Evolutionary conservation across 2,797 vertebrate genomes (phyloP), one percentile per base, ranked within the genome.

Genomic region (Semaprochilodus insignis): DNA sequence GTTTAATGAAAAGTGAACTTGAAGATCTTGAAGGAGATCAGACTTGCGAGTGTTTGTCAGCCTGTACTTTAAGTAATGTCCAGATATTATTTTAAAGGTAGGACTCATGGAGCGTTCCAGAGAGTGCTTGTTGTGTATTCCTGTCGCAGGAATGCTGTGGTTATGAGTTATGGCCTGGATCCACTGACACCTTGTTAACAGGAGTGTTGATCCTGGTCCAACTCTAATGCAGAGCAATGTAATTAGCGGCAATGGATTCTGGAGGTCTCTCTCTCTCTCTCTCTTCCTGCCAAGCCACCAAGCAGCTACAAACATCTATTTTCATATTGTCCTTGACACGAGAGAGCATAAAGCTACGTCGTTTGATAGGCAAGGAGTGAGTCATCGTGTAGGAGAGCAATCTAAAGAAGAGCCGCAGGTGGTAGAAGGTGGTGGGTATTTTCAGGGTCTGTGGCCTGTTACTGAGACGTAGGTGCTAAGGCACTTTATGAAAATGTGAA

Each of bases 161-260:
- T 67, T 25, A 34, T 48, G 71, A 83, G 23, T 57, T 66, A 78
- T 36, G 15, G 34, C 25, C 25, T 40, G 54, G n/a, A 51, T 44
- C 44, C 7, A 4, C 25, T 70, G 48, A 15, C 63, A 25, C 52
- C 40, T 23, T 87, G 85, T 84, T 88, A 74, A 83, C 86, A 71
- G 77, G 55, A 85, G 65, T 77, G 34, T 84, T 81, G 73, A 16
- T 74, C 2, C 10, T 3, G 6, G 14, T 23, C 34, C 78, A 73
- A 81, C 88, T 92, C 88, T 94, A 93, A 94, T 94, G 92, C 81
- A 89, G 0, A 54, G n/a, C 27, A 66, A 66, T 40, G 16, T 73
- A 54, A 74, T 80, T 34, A 73, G n/a, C 40, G 40, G 59, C 44
- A 54, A 10, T 60, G 44, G 34, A 51, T 3, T 72, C 40, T 25